These are phyloP conservation scores for Callinectes sapidus DNA, from an alignment of 2,888 invertebrate genomes.

Conservation along the genomic window DNA sequence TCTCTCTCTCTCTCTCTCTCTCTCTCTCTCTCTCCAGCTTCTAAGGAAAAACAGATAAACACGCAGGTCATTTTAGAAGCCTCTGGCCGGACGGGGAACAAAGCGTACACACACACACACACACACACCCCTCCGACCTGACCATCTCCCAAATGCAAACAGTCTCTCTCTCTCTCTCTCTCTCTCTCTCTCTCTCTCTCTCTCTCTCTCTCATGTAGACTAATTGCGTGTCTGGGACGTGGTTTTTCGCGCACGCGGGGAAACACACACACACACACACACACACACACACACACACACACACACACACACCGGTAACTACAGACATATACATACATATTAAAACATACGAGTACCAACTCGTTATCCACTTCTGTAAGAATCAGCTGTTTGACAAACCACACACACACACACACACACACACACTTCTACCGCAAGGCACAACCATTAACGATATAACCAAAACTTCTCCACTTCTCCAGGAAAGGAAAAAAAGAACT, in stretches of 20 bases:
- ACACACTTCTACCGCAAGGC: background rate
- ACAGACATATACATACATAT: background rate
- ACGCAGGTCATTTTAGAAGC: background rate
- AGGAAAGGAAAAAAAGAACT: background rate
- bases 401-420: constrained; percentile 27
- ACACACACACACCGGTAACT: background rate
- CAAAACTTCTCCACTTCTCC: background rate
- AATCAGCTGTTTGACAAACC: background rate
- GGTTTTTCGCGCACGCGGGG: background rate
- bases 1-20: background rate
- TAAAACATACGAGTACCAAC: background rate
- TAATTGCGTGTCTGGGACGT: background rate
- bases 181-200: no score
- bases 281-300: background rate
- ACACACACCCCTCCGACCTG: background rate
- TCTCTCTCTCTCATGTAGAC: background rate
- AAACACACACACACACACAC: background rate
- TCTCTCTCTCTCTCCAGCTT: background rate
- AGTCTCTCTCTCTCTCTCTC: background rate
- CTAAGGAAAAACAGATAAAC: background rate
- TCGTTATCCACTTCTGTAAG: background rate
- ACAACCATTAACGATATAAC: background rate
- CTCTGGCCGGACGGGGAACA: background rate
- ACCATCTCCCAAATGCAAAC: background rate
- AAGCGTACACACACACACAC: background rate